Evolutionary conservation across 2,113 vertebrate genomes (phyloP), one percentile per base, ranked within the genome.

Genomic region (Salvelinus namaycush): DNA sequence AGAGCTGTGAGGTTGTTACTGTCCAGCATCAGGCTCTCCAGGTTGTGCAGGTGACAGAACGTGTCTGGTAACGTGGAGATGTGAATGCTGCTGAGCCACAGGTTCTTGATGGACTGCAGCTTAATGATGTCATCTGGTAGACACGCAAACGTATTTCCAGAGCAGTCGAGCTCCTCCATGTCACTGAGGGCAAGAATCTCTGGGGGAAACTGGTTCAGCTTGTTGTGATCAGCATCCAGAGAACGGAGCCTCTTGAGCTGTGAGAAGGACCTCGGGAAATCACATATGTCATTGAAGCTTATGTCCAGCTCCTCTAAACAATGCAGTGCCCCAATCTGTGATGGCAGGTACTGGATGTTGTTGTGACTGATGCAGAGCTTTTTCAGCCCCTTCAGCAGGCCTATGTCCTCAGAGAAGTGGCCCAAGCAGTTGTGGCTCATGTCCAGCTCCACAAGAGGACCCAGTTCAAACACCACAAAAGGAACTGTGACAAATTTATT

Each of bases 1-100:
- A 99, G 88, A 0, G 71, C 87, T 0, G 79, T 87, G 59, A 99
- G 93, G 20, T 76, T 81, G 89, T 99, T 99, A 78, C 95, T 94
- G 0, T 99, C 98, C 81, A 99, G 84, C 98, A 99, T 99, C 70
- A 99, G 93, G 85, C 97, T 99, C 90, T 99, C 98, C 26, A 99
- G 90, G 74, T 94, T 90, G 0, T 82, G 86, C 82, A 99, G 92
- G 60, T 92, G 93, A 74, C 97, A 97, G 77, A 99, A 95, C 0
- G 94, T 88, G 24, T 95, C 93, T 0, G 97, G 97, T 73, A 99
- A 71, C 0, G 79, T 82, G 0, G 81, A 88, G 81, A 98, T 90
- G 48, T 94, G 94, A 0, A 97, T 96, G 59, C 95, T 94, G 0
- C 97, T 99, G 70, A 99, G 94, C 98, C 98, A 99, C 72, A 99